Evolutionary conservation across 1,140 invertebrate species (phyloP).

Genomic region (Drosophila kepulauana): DNA sequence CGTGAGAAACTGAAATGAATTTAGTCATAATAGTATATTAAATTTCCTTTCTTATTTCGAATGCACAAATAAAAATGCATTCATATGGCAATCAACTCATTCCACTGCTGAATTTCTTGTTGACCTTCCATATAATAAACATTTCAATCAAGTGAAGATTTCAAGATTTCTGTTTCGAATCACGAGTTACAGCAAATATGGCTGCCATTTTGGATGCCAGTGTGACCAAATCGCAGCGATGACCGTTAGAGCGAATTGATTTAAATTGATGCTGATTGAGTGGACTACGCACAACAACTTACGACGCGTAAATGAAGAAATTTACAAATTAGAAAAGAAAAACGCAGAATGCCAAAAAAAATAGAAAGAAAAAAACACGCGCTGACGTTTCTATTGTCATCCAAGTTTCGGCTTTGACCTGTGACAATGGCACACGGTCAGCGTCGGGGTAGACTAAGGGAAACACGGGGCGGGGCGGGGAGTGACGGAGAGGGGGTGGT

Average conservation of each 20-base stretch:
- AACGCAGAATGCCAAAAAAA: conserved; percentile 13
- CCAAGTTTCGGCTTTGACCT: conserved; percentile 38
- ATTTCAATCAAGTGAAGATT: no score
- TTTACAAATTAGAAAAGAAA: neutral
- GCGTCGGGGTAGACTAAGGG: neutral
- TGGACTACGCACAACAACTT: conserved; percentile 51
- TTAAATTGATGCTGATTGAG: conserved; percentile 72
- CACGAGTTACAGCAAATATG: neutral
- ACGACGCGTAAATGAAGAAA: conserved; percentile 8
- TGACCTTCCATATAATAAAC: no score
- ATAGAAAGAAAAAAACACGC: conserved; percentile 15
- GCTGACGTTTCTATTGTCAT: conserved; percentile 37
- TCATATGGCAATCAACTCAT: no score
- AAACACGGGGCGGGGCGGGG: neutral
- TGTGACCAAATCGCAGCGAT: conserved; percentile 54
- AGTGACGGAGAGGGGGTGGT: neutral
- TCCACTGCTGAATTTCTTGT: no score
- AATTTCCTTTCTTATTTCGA: no score
- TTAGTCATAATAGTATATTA: no score
- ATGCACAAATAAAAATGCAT: no score
- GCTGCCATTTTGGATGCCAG: conserved; percentile 7
- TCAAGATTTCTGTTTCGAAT: no score
- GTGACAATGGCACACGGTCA: conserved; percentile 33
- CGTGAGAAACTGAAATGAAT: neutral
- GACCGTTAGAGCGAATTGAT: conserved; percentile 62